These are phyloP conservation scores for Melanotaenia parkinsoni DNA, from an alignment of 2,797 vertebrate genomes.

Conservation along the genomic window DNA sequence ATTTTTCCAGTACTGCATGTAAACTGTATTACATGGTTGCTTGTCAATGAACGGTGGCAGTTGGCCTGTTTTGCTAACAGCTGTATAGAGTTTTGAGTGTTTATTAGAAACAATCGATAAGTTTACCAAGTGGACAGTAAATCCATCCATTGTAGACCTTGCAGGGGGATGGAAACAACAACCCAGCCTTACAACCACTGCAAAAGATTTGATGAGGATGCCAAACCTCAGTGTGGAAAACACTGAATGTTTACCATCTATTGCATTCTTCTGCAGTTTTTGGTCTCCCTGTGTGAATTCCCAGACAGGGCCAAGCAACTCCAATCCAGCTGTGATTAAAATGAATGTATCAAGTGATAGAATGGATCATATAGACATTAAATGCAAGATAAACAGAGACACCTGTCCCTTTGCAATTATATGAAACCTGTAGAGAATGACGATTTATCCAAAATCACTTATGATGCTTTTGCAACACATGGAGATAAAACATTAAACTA, in stretches of 20 bases:
- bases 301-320: slow-evolving; percentile 40
- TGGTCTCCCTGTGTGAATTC: slow-evolving; percentile 31
- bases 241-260: slow-evolving; percentile 30
- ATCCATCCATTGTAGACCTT: slow-evolving; percentile 45
- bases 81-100: slow-evolving; percentile 9
- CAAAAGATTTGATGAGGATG: slow-evolving; percentile 30
- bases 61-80: slow-evolving; percentile 19
- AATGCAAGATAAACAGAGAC: slow-evolving; percentile 22
- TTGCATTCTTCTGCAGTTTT: slow-evolving; percentile 34
- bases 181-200: slow-evolving; percentile 18
- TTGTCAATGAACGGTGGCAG: slow-evolving; percentile 34
- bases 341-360: slow-evolving; percentile 30
- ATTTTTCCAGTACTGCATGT: slow-evolving; percentile 54
- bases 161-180: slow-evolving; percentile 30
- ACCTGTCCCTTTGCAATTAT: slow-evolving; percentile 38
- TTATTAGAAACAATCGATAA: slow-evolving; percentile 24
- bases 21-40: slow-evolving; percentile 46
- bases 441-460: background rate
- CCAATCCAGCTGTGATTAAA: slow-evolving; percentile 54
- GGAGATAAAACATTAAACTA: background rate
- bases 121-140: slow-evolving; percentile 44
- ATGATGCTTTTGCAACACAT: background rate
- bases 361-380: slow-evolving; percentile 10
- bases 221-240: slow-evolving; percentile 55
- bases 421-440: slow-evolving; percentile 10